Evolutionary conservation across 2,797 vertebrate species (phyloP).

Genomic region (Amniataba percoides): DNA sequence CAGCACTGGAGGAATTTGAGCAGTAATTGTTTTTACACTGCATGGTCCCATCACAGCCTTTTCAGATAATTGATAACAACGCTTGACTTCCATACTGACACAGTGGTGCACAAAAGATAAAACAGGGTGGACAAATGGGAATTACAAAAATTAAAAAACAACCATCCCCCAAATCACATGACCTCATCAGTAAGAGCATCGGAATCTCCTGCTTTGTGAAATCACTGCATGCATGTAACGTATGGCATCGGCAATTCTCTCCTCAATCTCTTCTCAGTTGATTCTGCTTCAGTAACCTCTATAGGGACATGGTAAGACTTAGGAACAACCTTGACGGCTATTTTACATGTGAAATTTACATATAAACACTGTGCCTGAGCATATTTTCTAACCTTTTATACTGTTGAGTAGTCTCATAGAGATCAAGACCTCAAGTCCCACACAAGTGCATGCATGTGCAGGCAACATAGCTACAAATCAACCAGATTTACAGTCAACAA

Average conservation of each 20-base stretch:
- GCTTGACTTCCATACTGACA: neutral
- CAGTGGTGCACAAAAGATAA: neutral
- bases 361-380: neutral
- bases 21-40: constrained; percentile 9
- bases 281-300: too few species aligned
- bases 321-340: neutral
- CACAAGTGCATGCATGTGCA: neutral
- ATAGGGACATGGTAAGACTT: neutral
- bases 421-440: neutral
- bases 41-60: neutral
- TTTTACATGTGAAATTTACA: neutral
- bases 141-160: neutral
- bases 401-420: neutral
- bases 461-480: neutral
- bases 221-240: neutral
- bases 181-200: constrained; percentile 1
- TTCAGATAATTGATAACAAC: neutral
- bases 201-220: neutral
- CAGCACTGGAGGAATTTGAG: neutral
- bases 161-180: neutral
- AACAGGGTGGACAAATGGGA: neutral
- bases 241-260: neutral
- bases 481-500: neutral
- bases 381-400: neutral
- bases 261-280: too few species aligned